Base-by-base conservation (phyloP, 2,888 invertebrate species). In the Thalpophila matura region DNA sequence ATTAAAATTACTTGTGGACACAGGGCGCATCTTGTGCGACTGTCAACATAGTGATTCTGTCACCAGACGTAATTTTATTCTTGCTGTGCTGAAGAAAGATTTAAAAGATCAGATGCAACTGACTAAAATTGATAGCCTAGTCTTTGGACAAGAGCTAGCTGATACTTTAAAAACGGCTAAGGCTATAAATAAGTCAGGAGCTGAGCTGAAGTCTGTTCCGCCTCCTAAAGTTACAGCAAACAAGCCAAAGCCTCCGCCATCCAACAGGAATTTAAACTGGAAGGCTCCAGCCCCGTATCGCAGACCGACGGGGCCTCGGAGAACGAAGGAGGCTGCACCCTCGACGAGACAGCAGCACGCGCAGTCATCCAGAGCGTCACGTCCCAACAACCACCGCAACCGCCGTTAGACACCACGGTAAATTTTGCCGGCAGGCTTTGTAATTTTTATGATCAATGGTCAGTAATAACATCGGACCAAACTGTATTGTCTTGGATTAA, bases 301-400 rank as follows among this genome's bases (percentile, higher is more conserved):
- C 26, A 26, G 7, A n/a, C 38, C 20, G 20, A 42, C 42, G 14
- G 42, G 24, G 22, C 22, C 42, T 24, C 24, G 24, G 24, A 26
- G 22, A n/a, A 42, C 42, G 24, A 42, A 42, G 42, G 42, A 24
- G 42, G n/a, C 42, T n/a, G 24, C 42, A 42, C 38, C 38, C 38
- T 20, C 38, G 38, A 42, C 24, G 42, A 42, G 42, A 24, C 22
- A 42, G 10, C 42, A 26, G 42, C 42, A n/a, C 42, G 24, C 24
- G 7, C 22, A n/a, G 3, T 42, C 42, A 42, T 42, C 42, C n/a
- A 42, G 24, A 5, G 3, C 14, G 42, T 42, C 24, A 7, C 42
- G 42, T 38, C 38, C 38, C 12, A 38, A 5, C 38, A 38, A 7
- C 38, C 18, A 12, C 24, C 24, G 24, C 42, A 42, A 26, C 42